Conservation (phyloP, 1,140 invertebrate species). For the Zaprionus gabonicus region DNA sequence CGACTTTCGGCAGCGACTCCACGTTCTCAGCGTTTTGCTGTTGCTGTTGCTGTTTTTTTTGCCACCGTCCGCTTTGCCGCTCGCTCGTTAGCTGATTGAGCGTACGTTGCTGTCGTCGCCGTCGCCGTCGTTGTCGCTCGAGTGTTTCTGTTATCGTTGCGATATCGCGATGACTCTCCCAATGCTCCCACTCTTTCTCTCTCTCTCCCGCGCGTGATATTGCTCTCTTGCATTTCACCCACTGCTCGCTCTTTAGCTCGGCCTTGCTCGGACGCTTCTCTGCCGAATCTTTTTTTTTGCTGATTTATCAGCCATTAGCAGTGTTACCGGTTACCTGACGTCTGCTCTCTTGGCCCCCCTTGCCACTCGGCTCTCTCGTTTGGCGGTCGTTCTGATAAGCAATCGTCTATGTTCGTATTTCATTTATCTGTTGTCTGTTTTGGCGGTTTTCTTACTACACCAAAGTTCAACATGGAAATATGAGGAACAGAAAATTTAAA, state of each 20-base stretch:
- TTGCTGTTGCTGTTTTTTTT: conserved; percentile 7
- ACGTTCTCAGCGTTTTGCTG: conserved; percentile 37
- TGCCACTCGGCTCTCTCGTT: conserved; percentile 23
- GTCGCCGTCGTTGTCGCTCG: conserved; percentile 22
- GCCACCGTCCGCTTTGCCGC: conserved; percentile 49
- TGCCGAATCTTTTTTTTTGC: conserved; percentile 16
- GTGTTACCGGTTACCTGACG: conserved; percentile 50
- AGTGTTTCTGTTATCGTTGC: conserved; percentile 30
- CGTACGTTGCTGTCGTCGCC: conserved; percentile 30
- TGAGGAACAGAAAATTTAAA: background rate
- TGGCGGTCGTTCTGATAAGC: conserved; percentile 63
- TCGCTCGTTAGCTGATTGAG: conserved; percentile 75
- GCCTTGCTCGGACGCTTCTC: conserved; percentile 27
- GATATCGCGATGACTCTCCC: conserved; percentile 23
- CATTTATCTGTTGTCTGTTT: conserved; percentile 23
- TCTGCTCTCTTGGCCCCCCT: background rate
- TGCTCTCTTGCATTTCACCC: conserved; percentile 40
- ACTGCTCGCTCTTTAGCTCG: conserved; percentile 27
- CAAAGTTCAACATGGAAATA: conserved; percentile 2
- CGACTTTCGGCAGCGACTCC: conserved; percentile 30
- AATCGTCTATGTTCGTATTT: conserved; percentile 43
- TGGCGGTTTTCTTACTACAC: conserved; percentile 9
- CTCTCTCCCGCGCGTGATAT: conserved; percentile 5
- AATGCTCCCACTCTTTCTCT: conserved; percentile 6
- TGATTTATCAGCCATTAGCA: conserved; percentile 72